Evolutionary conservation across 2,113 vertebrate species (phyloP).

Genomic region (Cyanoramphus novaezelandiae): DNA sequence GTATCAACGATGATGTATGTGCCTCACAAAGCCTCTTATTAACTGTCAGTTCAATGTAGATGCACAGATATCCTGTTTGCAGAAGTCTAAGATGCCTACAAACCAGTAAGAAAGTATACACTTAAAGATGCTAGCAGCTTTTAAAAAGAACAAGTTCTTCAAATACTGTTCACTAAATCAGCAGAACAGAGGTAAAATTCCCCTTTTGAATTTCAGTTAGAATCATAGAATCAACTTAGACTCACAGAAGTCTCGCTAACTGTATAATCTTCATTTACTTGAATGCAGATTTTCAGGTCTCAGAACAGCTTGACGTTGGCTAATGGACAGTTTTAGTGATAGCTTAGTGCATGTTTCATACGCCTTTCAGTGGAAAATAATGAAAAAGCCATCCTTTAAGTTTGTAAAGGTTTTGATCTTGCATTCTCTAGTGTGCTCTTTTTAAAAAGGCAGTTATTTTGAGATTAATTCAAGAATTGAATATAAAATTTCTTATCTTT

Average conservation of each 20-base stretch:
- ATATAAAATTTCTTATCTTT: not conserved
- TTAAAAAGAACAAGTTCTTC: not conserved
- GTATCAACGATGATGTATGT: rapidly evolving
- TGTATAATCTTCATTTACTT: not conserved
- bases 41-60: not conserved
- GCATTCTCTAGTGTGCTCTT: not conserved
- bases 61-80: slow-evolving; percentile 63
- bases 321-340: not conserved
- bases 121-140: not conserved
- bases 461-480: not conserved
- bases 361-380: not conserved
- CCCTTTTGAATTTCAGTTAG: not conserved
- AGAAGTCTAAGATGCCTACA: slow-evolving; percentile 70
- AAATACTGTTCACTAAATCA: not conserved
- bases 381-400: not conserved
- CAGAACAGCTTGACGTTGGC: not conserved
- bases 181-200: not conserved
- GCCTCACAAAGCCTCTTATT: not conserved
- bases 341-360: not conserved
- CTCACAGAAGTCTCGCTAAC: not conserved
- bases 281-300: not conserved
- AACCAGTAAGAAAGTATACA: not conserved
- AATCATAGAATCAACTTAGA: not conserved
- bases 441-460: not conserved
- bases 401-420: not conserved